Evolutionary conservation across 53 echinoderm and acorn worm genomes (phyloP), one percentile per base, ranked within the genome.

Genomic region (Actinopyga echinites): DNA sequence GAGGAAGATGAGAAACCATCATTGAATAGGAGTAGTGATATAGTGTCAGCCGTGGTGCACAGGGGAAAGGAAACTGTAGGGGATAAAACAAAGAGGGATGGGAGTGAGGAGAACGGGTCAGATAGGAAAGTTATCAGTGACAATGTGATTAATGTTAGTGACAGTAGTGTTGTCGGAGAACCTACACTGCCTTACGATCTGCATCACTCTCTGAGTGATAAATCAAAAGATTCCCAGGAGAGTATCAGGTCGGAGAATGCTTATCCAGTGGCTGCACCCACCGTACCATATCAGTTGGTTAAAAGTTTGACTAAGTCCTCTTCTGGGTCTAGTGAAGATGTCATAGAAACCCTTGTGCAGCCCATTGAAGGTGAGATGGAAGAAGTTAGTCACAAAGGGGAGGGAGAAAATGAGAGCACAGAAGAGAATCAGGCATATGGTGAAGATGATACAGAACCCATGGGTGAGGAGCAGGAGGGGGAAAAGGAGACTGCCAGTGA

Each of bases 341-440:
- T 31, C 21, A n/a, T 30, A 20, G 77, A 77, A 54, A 77, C 77
- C 23, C 7, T 77, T n/a, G 25, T 77, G 5, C n/a, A 49, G 28
- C 77, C 77, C 52, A 77, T 71, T 40, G 71, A 71, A 8, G 40
- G 23, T 23, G 42, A 40, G 17, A 20, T 1, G 26, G 3, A 54
- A 56, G 77, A 32, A 30, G 52, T 12, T 54, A 77, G 30, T 77
- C 21, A 54, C 15, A 49, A 32, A 30, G 25, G n/a, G 25, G 24
- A 24, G 15, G 71, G 1, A 12, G 42, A 21, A 40, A 24, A 36
- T 5, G 71, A 71, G 10, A 13, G 56, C 55, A 55, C 66, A 23
- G 91, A 88, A 45, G 57, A 74, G 59, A 91, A 87, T 20, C 91
- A 91, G 59, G 88, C 91, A 1, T 87, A 87, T 74, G 87, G 87